Percentiles rank a stretch among this genome's conserved stretches.
Conservation (phyloP, 1,140 invertebrate genomes). For the Belonocnema kinseyi region DNA sequence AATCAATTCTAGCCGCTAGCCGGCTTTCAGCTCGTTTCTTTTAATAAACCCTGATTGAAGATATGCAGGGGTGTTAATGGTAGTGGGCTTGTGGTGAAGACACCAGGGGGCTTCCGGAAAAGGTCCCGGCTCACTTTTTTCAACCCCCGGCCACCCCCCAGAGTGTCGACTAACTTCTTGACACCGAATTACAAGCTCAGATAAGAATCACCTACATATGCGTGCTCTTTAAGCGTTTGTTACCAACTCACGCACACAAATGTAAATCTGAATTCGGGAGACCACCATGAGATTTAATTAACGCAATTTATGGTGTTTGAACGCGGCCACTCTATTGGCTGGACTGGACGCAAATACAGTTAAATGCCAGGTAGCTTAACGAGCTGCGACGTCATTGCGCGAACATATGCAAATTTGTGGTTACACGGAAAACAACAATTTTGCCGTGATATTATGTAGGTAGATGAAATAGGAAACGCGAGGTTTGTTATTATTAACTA, state of each 20-base stretch:
- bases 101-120: slow-evolving; percentile 21
- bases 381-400: neutral
- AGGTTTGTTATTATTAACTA: neutral
- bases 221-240: slow-evolving; percentile 10
- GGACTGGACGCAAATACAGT: neutral
- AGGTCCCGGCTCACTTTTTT: slow-evolving; percentile 12
- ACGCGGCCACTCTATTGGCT: slow-evolving; percentile 18
- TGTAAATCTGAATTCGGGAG: neutral
- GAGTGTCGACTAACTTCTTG: slow-evolving; percentile 26
- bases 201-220: slow-evolving; percentile 13
- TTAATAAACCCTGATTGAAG: slow-evolving; percentile 27
- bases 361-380: slow-evolving; percentile 13
- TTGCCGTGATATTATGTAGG: neutral
- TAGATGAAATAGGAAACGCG: neutral
- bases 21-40: slow-evolving; percentile 18
- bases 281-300: slow-evolving; percentile 35
- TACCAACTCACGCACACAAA: neutral
- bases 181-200: slow-evolving; percentile 9
- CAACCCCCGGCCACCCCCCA: slow-evolving; percentile 7
- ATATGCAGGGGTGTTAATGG: slow-evolving; percentile 19
- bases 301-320: slow-evolving; percentile 36
- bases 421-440: slow-evolving; percentile 22
- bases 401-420: slow-evolving; percentile 4
- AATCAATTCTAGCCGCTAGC: neutral
- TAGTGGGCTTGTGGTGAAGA: neutral